Conservation (phyloP, 64 coral and sea anemone genomes). For the Montipora cactus region DNA sequence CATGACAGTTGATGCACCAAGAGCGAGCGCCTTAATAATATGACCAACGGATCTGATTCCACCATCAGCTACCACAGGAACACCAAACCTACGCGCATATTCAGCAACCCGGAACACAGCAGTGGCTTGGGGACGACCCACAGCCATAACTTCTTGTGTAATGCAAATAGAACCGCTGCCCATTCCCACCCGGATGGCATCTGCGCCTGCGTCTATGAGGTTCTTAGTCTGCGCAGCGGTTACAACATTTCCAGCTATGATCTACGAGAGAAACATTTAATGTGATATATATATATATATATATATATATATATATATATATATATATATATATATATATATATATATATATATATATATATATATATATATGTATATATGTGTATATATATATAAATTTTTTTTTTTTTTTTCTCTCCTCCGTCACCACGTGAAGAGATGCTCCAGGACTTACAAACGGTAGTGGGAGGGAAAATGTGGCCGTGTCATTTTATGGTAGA, state of each 20-base stretch:
- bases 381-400: too few species aligned
- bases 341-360: too few species aligned
- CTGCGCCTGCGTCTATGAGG: slow-evolving; percentile 83
- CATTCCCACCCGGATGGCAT: slow-evolving; percentile 85
- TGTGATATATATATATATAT: background rate
- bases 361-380: too few species aligned
- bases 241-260: slow-evolving; percentile 87
- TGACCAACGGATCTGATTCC: slow-evolving; percentile 87
- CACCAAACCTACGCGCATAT: slow-evolving; percentile 83
- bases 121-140: slow-evolving; percentile 89
- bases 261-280: background rate
- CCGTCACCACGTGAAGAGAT: too few species aligned
- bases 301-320: too few species aligned
- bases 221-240: slow-evolving; percentile 86
- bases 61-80: slow-evolving; percentile 91
- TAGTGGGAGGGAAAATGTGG: too few species aligned
- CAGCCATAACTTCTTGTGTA: slow-evolving; percentile 92
- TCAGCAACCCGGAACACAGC: slow-evolving; percentile 90
- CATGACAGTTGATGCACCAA: slow-evolving; percentile 91
- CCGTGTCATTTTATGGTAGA: too few species aligned
- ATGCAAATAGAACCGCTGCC: slow-evolving; percentile 91
- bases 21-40: slow-evolving; percentile 78
- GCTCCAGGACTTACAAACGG: too few species aligned
- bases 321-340: too few species aligned
- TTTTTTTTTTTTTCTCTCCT: too few species aligned